Percentiles rank a stretch among this genome's conserved stretches.
These are phyloP conservation scores for Channallabes apus DNA, from an alignment of 2,797 vertebrate species.

Conservation along the genomic window DNA sequence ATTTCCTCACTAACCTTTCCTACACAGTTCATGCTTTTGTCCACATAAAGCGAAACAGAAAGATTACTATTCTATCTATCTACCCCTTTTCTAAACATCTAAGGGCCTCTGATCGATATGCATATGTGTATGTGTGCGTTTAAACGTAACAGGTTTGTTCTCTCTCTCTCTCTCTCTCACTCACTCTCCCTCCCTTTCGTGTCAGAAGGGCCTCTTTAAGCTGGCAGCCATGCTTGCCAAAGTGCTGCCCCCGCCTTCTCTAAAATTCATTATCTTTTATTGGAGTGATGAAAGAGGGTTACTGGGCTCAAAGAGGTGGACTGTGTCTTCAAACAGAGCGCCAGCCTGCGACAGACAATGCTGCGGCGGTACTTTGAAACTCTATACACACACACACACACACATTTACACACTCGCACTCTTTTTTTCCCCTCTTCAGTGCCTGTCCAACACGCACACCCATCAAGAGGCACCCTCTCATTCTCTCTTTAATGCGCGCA, in stretches of 20 bases:
- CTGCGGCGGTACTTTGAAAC: slow-evolving; percentile 66
- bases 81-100: background rate
- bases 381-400: slow-evolving; percentile 52
- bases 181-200: slow-evolving; percentile 6
- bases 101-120: background rate
- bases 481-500: slow-evolving; percentile 33
- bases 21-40: background rate
- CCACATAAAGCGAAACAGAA: too few species aligned
- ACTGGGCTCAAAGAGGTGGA: slow-evolving; percentile 69
- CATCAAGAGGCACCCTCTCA: slow-evolving; percentile 35
- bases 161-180: background rate
- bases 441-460: slow-evolving; percentile 40
- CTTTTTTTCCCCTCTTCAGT: slow-evolving; percentile 20
- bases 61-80: background rate
- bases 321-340: slow-evolving; percentile 68
- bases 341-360: slow-evolving; percentile 60
- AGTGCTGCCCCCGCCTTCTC: slow-evolving; percentile 56
- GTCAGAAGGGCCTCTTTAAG: slow-evolving; percentile 49
- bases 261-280: slow-evolving; percentile 71
- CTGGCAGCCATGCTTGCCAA: slow-evolving; percentile 55
- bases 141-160: slow-evolving; percentile 35
- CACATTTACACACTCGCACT: slow-evolving; percentile 33
- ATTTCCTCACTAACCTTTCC: background rate
- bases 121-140: background rate
- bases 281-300: slow-evolving; percentile 68